Conservation (phyloP, 1,140 invertebrate species). For the Triops cancriformis region DNA sequence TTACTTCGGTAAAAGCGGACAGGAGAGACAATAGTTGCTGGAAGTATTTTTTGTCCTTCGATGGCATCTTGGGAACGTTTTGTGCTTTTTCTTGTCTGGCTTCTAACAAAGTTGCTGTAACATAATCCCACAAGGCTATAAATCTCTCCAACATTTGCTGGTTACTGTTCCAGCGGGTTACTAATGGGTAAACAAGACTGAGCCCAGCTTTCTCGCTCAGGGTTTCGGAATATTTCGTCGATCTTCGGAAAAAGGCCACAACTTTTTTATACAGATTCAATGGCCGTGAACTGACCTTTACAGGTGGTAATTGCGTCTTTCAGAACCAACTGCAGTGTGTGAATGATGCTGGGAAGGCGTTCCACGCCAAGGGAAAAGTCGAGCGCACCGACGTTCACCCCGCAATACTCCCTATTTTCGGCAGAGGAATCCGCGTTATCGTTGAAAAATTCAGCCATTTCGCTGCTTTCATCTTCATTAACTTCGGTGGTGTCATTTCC, state of each 20-base stretch:
- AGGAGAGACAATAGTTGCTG: not conserved
- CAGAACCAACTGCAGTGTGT: not conserved
- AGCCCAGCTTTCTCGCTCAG: not conserved
- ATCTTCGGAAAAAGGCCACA: not conserved
- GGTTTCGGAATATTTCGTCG: conserved; percentile 12
- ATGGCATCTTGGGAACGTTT: conserved; percentile 12
- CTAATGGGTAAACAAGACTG: conserved; percentile 2
- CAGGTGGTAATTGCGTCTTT: not conserved
- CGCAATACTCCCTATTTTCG: not conserved
- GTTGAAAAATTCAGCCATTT: conserved; percentile 6
- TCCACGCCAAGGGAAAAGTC: not conserved
- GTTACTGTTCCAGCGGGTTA: conserved; percentile 18
- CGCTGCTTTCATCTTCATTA: too few relatives aligned
- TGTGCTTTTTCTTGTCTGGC: not conserved
- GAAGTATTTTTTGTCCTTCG: conserved; percentile 5
- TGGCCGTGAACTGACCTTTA: not conserved
- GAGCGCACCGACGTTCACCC: not conserved
- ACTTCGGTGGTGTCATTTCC: too few relatives aligned
- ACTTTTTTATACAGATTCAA: conserved; percentile 9
- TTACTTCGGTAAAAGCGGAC: not conserved
- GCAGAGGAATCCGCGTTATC: not conserved
- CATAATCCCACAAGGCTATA: not conserved
- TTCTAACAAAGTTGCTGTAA: not conserved
- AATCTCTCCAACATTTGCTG: conserved; percentile 6
- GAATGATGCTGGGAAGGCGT: conserved; percentile 3